Percentiles rank a stretch among this genome's conserved stretches.
These are phyloP conservation scores for Zapus hudsonius DNA, from an alignment of 2,113 vertebrate genomes.

Conservation along the genomic window DNA sequence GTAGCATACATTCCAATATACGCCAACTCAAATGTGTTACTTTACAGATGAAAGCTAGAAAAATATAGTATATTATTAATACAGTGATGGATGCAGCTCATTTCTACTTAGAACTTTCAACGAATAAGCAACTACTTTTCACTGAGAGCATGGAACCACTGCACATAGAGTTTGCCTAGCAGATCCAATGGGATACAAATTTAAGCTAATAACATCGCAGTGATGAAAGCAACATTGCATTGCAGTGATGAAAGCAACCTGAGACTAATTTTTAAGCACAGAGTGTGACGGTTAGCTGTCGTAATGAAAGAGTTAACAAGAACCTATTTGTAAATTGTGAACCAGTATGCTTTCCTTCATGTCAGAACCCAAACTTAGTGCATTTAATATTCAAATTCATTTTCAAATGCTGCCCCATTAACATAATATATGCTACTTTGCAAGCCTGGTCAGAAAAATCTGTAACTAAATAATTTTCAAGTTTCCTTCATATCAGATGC, in stretches of 20 bases:
- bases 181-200: conserved; percentile 19
- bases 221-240: conserved; percentile 30
- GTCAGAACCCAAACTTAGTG: conserved; percentile 85
- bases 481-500: conserved; percentile 88
- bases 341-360: conserved; percentile 76
- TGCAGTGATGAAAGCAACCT: conserved; percentile 36
- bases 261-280: conserved; percentile 16
- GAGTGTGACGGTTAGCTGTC: neutral
- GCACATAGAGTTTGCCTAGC: conserved; percentile 19
- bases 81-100: conserved; percentile 28
- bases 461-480: conserved; percentile 92
- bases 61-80: conserved; percentile 60
- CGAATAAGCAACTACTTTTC: conserved; percentile 62
- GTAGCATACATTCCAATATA: conserved; percentile 10
- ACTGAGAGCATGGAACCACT: conserved; percentile 50
- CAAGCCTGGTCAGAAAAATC: conserved; percentile 89
- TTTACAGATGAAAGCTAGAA: conserved; percentile 70
- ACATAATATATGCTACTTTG: conserved; percentile 89
- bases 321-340: conserved; percentile 74
- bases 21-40: conserved; percentile 51
- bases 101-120: conserved; percentile 44
- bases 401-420: conserved; percentile 88
- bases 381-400: conserved; percentile 89
- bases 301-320: conserved; percentile 79
- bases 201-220: conserved; percentile 12